Conservation (phyloP, 2,113 vertebrate species). For the Rattus norvegicus region DNA sequence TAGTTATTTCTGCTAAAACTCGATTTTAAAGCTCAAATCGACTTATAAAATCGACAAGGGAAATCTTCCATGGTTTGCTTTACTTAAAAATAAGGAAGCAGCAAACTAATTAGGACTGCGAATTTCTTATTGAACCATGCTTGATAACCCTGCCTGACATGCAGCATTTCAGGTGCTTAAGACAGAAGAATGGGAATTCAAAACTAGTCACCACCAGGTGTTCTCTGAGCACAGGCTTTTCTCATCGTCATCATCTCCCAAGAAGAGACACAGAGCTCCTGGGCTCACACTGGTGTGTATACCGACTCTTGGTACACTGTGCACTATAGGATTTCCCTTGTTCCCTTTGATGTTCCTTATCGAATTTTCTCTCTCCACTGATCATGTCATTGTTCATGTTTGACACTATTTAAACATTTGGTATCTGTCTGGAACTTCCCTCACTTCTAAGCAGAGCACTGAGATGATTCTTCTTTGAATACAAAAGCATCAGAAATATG, state of each 20-base stretch:
- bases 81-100: not conserved
- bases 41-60: not conserved
- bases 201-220: not conserved
- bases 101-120: too few relatives aligned
- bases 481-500: too few relatives aligned
- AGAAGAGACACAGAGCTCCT: not conserved
- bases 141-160: too few relatives aligned
- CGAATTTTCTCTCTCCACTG: too few relatives aligned
- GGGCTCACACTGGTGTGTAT: not conserved
- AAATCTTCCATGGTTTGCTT: not conserved
- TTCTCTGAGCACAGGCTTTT: not conserved
- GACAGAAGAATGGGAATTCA: not conserved
- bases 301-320: too few relatives aligned
- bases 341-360: too few relatives aligned
- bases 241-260: not conserved
- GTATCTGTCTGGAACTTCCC: too few relatives aligned
- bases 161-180: not conserved
- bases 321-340: too few relatives aligned
- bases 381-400: too few relatives aligned
- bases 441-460: too few relatives aligned
- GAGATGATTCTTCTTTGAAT: not conserved
- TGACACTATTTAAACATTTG: too few relatives aligned
- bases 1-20: not conserved
- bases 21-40: not conserved
- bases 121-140: not conserved